These are phyloP conservation scores for Vulpes lagopus DNA, from an alignment of 2,113 vertebrate species.

Conservation along the genomic window DNA sequence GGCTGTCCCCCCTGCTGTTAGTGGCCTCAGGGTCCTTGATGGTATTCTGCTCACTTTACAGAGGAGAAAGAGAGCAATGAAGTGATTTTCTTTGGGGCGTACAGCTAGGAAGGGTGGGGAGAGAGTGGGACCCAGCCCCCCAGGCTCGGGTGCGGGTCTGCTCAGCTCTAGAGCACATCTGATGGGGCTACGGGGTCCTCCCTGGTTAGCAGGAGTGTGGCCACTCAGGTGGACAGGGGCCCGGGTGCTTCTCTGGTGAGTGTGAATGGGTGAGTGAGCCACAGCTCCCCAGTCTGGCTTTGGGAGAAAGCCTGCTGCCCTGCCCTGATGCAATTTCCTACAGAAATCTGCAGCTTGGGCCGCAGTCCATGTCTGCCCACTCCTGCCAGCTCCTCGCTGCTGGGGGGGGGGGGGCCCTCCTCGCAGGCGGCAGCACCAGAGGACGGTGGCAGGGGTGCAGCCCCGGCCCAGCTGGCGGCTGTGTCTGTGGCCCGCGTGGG, in stretches of 20 bases:
- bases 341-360: neutral
- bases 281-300: neutral
- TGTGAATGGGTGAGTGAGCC: no score
- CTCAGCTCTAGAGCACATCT: neutral
- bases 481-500: rapidly evolving
- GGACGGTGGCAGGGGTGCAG: no score
- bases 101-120: neutral
- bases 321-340: neutral
- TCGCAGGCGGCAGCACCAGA: neutral
- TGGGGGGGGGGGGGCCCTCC: neutral
- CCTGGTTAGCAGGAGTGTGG: neutral
- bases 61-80: neutral
- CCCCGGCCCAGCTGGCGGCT: rapidly evolving
- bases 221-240: neutral
- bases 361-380: neutral
- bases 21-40: neutral
- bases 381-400: neutral
- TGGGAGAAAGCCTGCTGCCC: rapidly evolving
- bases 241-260: neutral
- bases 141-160: neutral
- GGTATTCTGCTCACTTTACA: neutral
- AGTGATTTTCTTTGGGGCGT: neutral
- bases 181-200: neutral
- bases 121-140: no score
- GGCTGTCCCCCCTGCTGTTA: neutral